phyloP scores from a whole-genome alignment of 2,113 vertebrate genomes.

The Pantherophis guttatus region DNA sequence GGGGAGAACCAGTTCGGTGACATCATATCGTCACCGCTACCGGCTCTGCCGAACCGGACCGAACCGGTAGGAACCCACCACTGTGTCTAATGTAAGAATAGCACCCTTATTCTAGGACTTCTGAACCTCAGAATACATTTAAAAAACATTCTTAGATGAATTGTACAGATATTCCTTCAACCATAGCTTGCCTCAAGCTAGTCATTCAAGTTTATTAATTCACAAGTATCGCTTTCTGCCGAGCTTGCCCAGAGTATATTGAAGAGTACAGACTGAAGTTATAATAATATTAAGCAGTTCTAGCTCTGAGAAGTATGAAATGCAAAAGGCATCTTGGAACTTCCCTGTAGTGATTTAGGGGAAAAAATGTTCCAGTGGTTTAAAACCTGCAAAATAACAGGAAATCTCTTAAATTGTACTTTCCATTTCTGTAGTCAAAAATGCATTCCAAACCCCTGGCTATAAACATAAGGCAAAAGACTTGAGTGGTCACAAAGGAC shows the following conservation, averaged over 20 bases:
- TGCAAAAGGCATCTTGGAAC: constrained; percentile 1
- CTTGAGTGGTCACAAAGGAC: constrained; percentile 21
- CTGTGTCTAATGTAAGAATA: neutral
- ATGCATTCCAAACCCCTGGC: constrained; percentile 25
- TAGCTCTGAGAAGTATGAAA: constrained; percentile 1
- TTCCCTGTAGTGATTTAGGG: constrained; percentile 16
- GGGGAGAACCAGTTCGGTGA: too few species aligned
- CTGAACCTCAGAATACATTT: neutral
- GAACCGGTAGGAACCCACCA: too few species aligned
- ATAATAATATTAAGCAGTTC: neutral
- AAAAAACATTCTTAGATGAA: neutral
- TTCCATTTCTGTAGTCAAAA: constrained; percentile 32
- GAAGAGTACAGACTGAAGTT: neutral
- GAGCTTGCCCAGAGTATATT: neutral
- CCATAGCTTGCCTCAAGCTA: neutral
- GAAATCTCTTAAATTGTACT: constrained; percentile 37
- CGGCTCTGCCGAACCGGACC: too few species aligned
- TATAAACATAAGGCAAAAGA: constrained; percentile 27
- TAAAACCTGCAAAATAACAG: constrained; percentile 33
- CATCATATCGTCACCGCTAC: too few species aligned
- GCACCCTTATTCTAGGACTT: neutral
- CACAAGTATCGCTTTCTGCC: neutral
- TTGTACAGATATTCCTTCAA: neutral
- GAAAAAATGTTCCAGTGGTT: constrained; percentile 18
- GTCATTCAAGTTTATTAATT: neutral